Evolutionary conservation across 2,113 vertebrate genomes (phyloP), one percentile per base, ranked within the genome.

Genomic region (Irena cyanogastra): DNA sequence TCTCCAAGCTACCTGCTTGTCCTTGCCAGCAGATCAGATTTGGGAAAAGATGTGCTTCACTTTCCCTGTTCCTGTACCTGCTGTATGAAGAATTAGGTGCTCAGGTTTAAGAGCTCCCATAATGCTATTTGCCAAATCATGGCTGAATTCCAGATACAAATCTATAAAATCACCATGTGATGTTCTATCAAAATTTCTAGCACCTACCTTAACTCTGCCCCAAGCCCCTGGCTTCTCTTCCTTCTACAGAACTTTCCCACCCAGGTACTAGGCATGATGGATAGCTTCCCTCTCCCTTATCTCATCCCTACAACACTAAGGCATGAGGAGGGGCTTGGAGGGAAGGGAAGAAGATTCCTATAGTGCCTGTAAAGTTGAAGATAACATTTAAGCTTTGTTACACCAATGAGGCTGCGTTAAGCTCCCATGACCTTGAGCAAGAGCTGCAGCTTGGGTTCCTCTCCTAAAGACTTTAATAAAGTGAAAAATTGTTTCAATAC

Each of bases 401-500:
- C 91, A 95, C 90, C 75, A 35, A 97, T 4, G 50, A 96, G 95
- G 78, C 90, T 89, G 92, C 61, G 0, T 90, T 97, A 97, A 97
- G 97, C 96, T 97, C 68, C 57, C 79, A 52, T 9, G 57, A 95
- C 96, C 96, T 96, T 96, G 93, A 97, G 79, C 16, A 0, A 90
- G 90, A 95, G 83, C 93, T 94, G 91, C 89, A 92, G 92, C 93
- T 93, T 89, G 83, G 91, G 94, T 93, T 96, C 83, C 74, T 59
- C 94, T 97, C 78, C 88, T 96, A 97, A 97, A 97, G 97, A 97
- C 97, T 98, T 97, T 96, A 98, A 98, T 98, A 98, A 98, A 98
- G 96, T 98, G 97, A 98, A 98, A 98, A 98, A 98, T 97, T 98
- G 96, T 98, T 98, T 98, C 97, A 97, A 94, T 97, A 98, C 98